Evolutionary conservation across 2,797 vertebrate genomes (phyloP), one percentile per base, ranked within the genome.

Genomic region (Eidolon dupreanum): DNA sequence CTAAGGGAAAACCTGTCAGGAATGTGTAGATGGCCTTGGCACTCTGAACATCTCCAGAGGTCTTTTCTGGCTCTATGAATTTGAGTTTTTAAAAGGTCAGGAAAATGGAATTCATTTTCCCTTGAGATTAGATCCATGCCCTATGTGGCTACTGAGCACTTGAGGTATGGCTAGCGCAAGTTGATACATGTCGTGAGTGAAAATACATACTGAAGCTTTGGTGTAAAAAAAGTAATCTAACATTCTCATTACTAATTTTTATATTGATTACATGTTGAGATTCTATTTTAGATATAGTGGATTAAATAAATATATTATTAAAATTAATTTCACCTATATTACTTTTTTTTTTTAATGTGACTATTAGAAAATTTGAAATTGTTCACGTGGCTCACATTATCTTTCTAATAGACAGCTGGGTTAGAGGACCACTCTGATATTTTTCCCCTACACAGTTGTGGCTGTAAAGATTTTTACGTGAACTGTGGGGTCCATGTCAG

Each of bases 281-380:
- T 49, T 63, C 33, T 92, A 33, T 88, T 90, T 84, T 84, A 73
- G 86, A 38, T 71, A 16, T 5, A 88, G 33, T 11, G 8, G 41
- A 24, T 84, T 63, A 90, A 77, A 91, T 88, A 93, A 63, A 59
- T 22, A 46, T n/a, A 77, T 91, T 81, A 88, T 65, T 55, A 55
- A 92, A 88, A 77, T 85, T 65, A 74, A 77, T 89, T 70, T 78
- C 70, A 33, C 33, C 6, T 71, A 6, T 65, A 49, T 71, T 79
- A 38, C 43, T 78, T 84, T 85, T 92, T 75, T 8, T 41, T 41
- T 41, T 41, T 41, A 41, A 74, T 10, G 2, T 24, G 28, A 38
- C 19, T 43, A 66, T 65, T 51, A 84, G 73, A 94, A 82, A 71
- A 49, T 75, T 84, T 79, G 2, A 57, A 91, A 43, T 83, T 73